Base-by-base conservation (phyloP, 2,797 vertebrate species). In the Tapirus indicus region DNA sequence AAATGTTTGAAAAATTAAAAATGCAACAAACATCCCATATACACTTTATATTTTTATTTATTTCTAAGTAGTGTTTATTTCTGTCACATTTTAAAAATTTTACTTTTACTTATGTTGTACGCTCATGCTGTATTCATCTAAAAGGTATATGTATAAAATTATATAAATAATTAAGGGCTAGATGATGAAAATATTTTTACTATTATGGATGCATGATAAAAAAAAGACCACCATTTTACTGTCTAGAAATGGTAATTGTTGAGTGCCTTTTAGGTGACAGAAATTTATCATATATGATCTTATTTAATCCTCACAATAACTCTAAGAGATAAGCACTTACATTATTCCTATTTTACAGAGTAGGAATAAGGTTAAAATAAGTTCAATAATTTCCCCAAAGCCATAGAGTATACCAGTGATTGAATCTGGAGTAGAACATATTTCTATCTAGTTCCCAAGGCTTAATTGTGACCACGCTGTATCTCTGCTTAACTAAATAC, bases 151-250 rank as follows among this genome's bases (percentile, higher is more conserved):
- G 4, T 47, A 64, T 49, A 60, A 77, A 80, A 60, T 68, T 94
- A 79, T 86, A 66, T 88, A n/a, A 66, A 54, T 79, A 23, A 66
- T 69, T 35, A 75, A 78, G 23, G 35, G 6, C 5, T 90, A 54
- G 47, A 60, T 60, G 21, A 87, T 92, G 18, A 62, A 92, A 95
- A 54, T 35, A 82, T 60, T 90, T 96, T 91, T 89, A 83, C 25
- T 75, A 18, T 84, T 87, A 44, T 29, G 13, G 11, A 12, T 16
- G 0, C 20, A 52, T 89, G 41, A 35, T 85, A 44, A 27, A 74
- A 88, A 32, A 41, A 84, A 92, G 2, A 14, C 7, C 32, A 80
- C n/a, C 12, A 71, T 92, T 83, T 56, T 41, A 71, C 13, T n/a
- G 1, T 49, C 60, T 60, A 60, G 52, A 90, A 90, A 93, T 75